Evolutionary conservation across 2,113 vertebrate species (phyloP), one percentile per base, ranked within the genome.

Genomic region (Halichoeres trimaculatus): DNA sequence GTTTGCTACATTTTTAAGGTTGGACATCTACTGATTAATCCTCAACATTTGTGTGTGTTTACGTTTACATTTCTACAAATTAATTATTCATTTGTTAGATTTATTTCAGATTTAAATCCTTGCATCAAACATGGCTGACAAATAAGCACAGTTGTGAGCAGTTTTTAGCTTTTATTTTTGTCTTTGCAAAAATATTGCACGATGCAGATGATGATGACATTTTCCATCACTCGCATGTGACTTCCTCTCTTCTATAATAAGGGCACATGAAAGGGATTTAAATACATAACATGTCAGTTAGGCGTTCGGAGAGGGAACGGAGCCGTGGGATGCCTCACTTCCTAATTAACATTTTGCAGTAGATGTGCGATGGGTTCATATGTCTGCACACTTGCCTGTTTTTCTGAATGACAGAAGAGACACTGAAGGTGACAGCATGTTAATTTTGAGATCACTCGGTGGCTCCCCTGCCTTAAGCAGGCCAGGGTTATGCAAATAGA

Each of bases 401-500:
- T 91, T 88, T 83, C 87, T 88, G 88, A 89, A 92, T 91, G 93
- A 92, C 92, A 90, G 91, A 85, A 84, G 64, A 85, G 89, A 88
- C 85, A 85, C 85, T 83, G 89, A 94, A 94, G 93, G 93, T 94
- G 92, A 93, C 92, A 90, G 85, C 85, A 90, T 91, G 91, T 86
- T 92, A 89, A 90, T 91, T 89, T 72, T 63, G 60, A 84, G 89
- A 91, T 91, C 88, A 85, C 87, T 80, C 43, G 69, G 88, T 91
- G 90, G 79, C 89, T 90, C 81, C 82, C 85, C 84, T 88, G 86
- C 84, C 84, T 89, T 91, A 89, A 89, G 83, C 84, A 57, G 88
- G 91, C 61, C 82, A 90, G 76, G 81, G 88, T 87, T 89, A 92
- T 92, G 90, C 86, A 89, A 91, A 92, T 90, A 87, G 43, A 86